Evolutionary conservation across 2,113 vertebrate genomes (phyloP).

Genomic region (Sakesphorus luctuosus): DNA sequence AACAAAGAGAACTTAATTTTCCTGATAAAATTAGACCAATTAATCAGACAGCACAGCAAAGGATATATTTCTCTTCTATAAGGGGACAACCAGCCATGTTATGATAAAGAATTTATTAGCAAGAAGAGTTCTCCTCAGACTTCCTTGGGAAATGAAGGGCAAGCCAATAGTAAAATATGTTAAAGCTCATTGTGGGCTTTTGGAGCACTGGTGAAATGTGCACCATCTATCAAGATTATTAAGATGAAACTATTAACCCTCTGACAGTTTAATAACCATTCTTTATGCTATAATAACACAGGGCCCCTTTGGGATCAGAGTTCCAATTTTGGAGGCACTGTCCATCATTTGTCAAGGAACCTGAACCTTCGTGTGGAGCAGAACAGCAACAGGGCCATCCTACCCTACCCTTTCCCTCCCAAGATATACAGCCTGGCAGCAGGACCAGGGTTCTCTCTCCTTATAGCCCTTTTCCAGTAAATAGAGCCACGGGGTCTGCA

Average conservation of each 20-base stretch:
- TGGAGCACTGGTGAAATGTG: slow-evolving; percentile 63
- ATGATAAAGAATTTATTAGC: slow-evolving; percentile 70
- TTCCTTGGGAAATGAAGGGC: slow-evolving; percentile 65
- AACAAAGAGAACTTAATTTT: slow-evolving; percentile 73
- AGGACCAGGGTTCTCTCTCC: background rate
- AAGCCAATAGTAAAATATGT: slow-evolving; percentile 70
- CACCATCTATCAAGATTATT: slow-evolving; percentile 82
- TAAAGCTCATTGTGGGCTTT: slow-evolving; percentile 67
- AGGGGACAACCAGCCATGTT: slow-evolving; percentile 57
- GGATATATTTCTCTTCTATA: slow-evolving; percentile 41
- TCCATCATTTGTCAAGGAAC: slow-evolving; percentile 78
- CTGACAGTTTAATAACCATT: slow-evolving; percentile 85
- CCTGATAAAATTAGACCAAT: slow-evolving; percentile 71
- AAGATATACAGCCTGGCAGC: background rate
- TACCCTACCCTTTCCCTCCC: background rate
- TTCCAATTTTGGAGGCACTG: slow-evolving; percentile 79
- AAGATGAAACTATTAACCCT: slow-evolving; percentile 83
- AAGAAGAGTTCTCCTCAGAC: slow-evolving; percentile 50
- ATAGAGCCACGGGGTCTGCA: background rate
- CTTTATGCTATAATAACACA: slow-evolving; percentile 87
- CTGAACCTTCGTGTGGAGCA: slow-evolving; percentile 59
- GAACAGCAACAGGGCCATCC: slow-evolving; percentile 67
- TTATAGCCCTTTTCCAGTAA: background rate
- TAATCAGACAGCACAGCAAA: slow-evolving; percentile 69
- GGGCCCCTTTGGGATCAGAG: slow-evolving; percentile 73